Evolutionary conservation across 1,140 invertebrate genomes (phyloP), one percentile per base, ranked within the genome.

Genomic region (Drosophila burlai): DNA sequence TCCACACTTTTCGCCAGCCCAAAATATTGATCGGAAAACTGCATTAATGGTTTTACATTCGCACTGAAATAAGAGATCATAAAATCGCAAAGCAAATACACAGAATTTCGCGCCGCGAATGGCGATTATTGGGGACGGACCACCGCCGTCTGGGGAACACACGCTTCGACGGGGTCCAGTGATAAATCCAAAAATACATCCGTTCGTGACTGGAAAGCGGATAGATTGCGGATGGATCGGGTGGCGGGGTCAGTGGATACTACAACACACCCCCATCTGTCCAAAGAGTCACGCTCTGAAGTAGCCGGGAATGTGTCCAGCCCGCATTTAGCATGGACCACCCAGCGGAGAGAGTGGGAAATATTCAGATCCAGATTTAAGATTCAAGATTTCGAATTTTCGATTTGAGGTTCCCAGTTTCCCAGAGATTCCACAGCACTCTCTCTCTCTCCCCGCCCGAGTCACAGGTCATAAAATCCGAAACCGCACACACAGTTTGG

Each of bases 211-310:
- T 77, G 54, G 59, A 61, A 69, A 63, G 43, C 21, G 42, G 45
- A 21, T 16, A 4, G 52, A 55, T 16, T 0, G 46, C 18, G 40
- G 55, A 18, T 18, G 1, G 50, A 16, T n/a, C 26, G 52, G 24
- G 3, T 21, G 1, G 1, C n/a, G 74, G 57, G 45, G 43, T 34
- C 47, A 52, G 40, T 69, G 64, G 69, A 82, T 80, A 63, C 67
- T 60, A 73, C 8, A 0, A 1, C 8, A 31, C 63, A 74, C 18
- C 43, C 52, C 47, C 75, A 87, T 76, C 58, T 80, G 60, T 54
- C 54, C 55, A 38, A 73, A 80, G 71, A 87, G 83, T 87, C 83
- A 87, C 83, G 83, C 80, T 62, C 62, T 55, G 34, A 16, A 63
- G 49, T 26, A 52, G 54, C 58, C 18, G 68, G 66, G 54, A 72